Evolutionary conservation across 2,113 vertebrate species (phyloP).

Genomic region (Prochilodus magdalenae): DNA sequence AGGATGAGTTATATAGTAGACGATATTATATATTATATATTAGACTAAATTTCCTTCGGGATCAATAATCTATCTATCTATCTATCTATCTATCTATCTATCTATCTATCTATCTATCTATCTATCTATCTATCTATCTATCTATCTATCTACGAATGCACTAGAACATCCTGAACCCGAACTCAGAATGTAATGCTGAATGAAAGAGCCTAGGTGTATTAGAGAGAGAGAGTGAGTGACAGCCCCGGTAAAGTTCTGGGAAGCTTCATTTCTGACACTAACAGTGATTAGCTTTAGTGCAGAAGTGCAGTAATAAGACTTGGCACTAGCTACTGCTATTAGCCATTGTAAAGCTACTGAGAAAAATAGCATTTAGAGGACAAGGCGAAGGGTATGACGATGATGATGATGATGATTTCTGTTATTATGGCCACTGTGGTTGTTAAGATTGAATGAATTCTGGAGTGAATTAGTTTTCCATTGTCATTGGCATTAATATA

Average conservation of each 20-base stretch:
- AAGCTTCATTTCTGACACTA: background rate
- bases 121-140: too few species aligned
- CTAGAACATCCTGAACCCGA: conserved; percentile 16
- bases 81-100: too few species aligned
- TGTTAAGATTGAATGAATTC: conserved; percentile 1
- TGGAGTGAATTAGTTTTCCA: conserved; percentile 18
- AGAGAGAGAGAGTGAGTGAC: conserved; percentile 11
- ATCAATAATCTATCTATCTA: too few species aligned
- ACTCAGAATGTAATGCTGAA: conserved; percentile 9
- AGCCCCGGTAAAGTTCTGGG: conserved; percentile 25
- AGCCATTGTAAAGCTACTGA: background rate
- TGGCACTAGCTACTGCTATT: conserved; percentile 22
- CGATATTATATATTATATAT: too few species aligned
- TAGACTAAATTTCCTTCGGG: too few species aligned
- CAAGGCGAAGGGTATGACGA: background rate
- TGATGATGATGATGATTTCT: conserved; percentile 25
- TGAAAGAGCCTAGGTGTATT: background rate
- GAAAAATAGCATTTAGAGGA: background rate
- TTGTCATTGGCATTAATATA: background rate
- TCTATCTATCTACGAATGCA: too few species aligned
- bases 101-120: too few species aligned
- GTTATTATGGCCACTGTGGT: background rate
- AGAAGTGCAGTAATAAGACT: conserved; percentile 32
- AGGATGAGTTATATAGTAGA: too few species aligned
- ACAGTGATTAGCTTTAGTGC: conserved; percentile 40